Evolutionary conservation across 2,113 vertebrate genomes (phyloP), one percentile per base, ranked within the genome.

Genomic region (Hoplias malabaricus): DNA sequence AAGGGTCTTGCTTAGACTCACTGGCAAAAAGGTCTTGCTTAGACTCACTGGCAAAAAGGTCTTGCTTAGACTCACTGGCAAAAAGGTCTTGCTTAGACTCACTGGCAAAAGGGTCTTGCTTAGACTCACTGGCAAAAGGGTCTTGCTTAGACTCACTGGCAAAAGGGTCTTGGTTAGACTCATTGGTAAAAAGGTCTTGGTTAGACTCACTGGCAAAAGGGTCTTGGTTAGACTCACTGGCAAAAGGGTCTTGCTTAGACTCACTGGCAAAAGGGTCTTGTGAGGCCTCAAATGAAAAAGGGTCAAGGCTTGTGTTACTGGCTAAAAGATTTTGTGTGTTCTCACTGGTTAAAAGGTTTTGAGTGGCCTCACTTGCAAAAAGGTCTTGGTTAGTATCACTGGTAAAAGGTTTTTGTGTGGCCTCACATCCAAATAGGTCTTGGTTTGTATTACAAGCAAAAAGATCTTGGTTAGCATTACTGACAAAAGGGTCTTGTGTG

Each of bases 351-450:
- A 56, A 40, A 19, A 5, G 33, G 16, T 38, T 66, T 4, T 70
- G 57, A 6, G 3, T 14, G 25, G 9, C 13, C 12, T 27, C 29
- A 34, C 10, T 67, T 31, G 23, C 12, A 42, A 77, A 77, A 33
- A 42, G 19, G 46, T 61, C 43, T 0, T 36, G 14, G 23, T 36
- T 25, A 12, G 29, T 61, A 14, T 77, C 71, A 68, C 2, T 61
- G 16, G 25, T 27, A 14, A 73, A 46, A 68, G 59, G 69, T 46
- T 79, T 46, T 43, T 23, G 42, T 29, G 48, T 67, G 19, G 11
- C 46, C 12, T 61, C 63, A 29, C 57, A 23, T 27, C 40, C 70
- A 80, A 74, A 69, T 38, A 40, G 40, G 13, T 68, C 65, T 11
- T 69, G 48, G 48, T 5, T 23, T 21, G n/a, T 23, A 16, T 16